A percentile compares a stretch with the other conserved stretches of the same genome.
Evolutionary conservation across 64 coral and sea anemone genomes (phyloP).

Genomic region (Anthopleura sola): DNA sequence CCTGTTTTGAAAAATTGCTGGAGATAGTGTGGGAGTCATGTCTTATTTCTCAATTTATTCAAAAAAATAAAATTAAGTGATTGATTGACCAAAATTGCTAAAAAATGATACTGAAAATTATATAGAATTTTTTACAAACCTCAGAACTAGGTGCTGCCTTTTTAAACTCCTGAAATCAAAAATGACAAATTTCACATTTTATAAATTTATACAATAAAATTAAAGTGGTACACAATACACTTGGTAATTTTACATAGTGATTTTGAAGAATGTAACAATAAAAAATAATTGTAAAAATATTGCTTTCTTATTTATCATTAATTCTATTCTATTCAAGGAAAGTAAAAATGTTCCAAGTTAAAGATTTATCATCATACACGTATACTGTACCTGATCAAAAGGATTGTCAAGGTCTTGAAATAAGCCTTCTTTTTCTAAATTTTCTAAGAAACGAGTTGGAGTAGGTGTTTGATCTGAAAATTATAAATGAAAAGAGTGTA

Average conservation of each 20-base stretch:
- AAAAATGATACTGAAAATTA: not conserved
- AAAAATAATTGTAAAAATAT: no score
- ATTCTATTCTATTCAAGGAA: no score
- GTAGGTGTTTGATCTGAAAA: constrained; percentile 95
- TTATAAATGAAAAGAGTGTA: not conserved
- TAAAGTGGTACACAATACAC: not conserved
- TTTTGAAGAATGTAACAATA: no score
- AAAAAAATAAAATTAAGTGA: no score
- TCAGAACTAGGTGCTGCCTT: constrained; percentile 54
- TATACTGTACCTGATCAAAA: constrained; percentile 83
- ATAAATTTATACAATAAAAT: not conserved
- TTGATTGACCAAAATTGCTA: no score
- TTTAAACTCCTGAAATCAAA: constrained; percentile 73
- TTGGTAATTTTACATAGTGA: not conserved
- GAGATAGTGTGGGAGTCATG: no score
- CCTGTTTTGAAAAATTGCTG: no score
- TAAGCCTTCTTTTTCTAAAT: constrained; percentile 95
- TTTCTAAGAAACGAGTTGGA: constrained; percentile 96
- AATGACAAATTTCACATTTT: not conserved
- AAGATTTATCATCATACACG: not conserved
- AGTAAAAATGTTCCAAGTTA: not conserved
- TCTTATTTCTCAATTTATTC: no score
- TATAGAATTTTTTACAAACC: constrained; percentile 27
- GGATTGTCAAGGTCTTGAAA: constrained; percentile 97
- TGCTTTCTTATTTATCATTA: no score